These are phyloP conservation scores for Zaprionus africanus DNA, from an alignment of 1,140 invertebrate species.

Conservation along the genomic window DNA sequence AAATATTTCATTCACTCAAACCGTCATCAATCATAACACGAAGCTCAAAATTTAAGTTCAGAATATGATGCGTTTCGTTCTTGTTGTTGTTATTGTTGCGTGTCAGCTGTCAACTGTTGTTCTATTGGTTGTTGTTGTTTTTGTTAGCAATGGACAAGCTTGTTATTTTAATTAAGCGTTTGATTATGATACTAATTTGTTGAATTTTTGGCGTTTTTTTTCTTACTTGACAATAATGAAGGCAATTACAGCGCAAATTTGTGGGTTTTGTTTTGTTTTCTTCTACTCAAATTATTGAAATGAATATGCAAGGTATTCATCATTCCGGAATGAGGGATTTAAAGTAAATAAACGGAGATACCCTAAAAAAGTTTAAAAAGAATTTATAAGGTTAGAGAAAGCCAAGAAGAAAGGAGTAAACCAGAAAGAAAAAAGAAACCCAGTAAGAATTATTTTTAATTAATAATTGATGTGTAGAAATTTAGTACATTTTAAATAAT, in stretches of 20 bases:
- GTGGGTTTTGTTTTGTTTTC: constrained; percentile 2
- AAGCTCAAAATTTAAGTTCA: constrained; percentile 57
- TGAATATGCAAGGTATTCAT: constrained; percentile 32
- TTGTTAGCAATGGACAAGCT: constrained; percentile 34
- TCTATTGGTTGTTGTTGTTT: constrained; percentile 33
- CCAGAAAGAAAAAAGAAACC: neutral
- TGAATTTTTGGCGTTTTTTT: constrained; percentile 47
- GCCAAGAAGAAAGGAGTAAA: neutral
- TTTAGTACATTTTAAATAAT: no score
- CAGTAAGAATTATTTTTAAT: no score
- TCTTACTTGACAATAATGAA: constrained; percentile 19
- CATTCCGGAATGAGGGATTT: constrained; percentile 9
- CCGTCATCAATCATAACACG: constrained; percentile 64
- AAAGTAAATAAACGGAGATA: neutral
- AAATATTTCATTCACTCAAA: constrained; percentile 51
- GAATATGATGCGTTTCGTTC: constrained; percentile 20
- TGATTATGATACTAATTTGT: constrained; percentile 78
- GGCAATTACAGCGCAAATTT: constrained; percentile 31
- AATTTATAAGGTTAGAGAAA: neutral
- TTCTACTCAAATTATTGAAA: constrained; percentile 21
- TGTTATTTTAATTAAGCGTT: constrained; percentile 81
- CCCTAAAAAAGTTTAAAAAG: neutral
- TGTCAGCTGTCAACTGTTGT: constrained; percentile 59
- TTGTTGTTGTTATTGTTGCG: constrained; percentile 64
- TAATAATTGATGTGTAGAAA: no score